A percentile compares a stretch with the other conserved stretches of the same genome.
Evolutionary conservation across 2,888 invertebrate species (phyloP).

Genomic region (Erebia aethiops): DNA sequence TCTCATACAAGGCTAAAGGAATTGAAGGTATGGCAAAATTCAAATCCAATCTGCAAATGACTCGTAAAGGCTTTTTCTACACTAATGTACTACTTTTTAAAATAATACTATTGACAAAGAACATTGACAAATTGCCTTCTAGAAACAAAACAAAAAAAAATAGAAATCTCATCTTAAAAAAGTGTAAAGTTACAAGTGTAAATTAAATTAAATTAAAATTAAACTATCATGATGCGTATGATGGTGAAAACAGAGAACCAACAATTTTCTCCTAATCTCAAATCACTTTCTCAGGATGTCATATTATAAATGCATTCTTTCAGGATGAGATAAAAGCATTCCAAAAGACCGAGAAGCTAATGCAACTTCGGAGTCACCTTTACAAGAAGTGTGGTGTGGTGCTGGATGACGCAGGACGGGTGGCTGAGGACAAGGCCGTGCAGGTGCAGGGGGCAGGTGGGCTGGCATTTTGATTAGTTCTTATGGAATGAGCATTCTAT

Average conservation of each 20-base stretch:
- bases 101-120: not conserved
- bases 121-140: too few species aligned
- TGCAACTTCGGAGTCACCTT: slow-evolving; percentile 59
- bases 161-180: too few species aligned
- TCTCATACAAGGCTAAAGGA: slow-evolving; percentile 66
- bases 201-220: too few species aligned
- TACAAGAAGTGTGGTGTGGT: slow-evolving; percentile 68
- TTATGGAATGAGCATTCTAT: too few species aligned
- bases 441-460: slow-evolving; percentile 54
- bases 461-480: not conserved
- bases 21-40: slow-evolving; percentile 56
- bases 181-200: too few species aligned
- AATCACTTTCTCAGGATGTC: not conserved
- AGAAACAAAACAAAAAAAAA: too few species aligned
- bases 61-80: not conserved
- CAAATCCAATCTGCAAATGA: not conserved
- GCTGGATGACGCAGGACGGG: slow-evolving; percentile 59
- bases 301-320: slow-evolving; percentile 39
- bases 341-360: slow-evolving; percentile 59
- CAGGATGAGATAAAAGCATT: slow-evolving; percentile 75
- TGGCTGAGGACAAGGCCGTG: slow-evolving; percentile 64
- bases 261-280: too few species aligned
- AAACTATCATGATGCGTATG: too few species aligned
- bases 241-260: too few species aligned
- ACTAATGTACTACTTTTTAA: not conserved